phyloP scores from a whole-genome alignment of 2,797 vertebrate species.

The Enteromius unitaeniatus region DNA sequence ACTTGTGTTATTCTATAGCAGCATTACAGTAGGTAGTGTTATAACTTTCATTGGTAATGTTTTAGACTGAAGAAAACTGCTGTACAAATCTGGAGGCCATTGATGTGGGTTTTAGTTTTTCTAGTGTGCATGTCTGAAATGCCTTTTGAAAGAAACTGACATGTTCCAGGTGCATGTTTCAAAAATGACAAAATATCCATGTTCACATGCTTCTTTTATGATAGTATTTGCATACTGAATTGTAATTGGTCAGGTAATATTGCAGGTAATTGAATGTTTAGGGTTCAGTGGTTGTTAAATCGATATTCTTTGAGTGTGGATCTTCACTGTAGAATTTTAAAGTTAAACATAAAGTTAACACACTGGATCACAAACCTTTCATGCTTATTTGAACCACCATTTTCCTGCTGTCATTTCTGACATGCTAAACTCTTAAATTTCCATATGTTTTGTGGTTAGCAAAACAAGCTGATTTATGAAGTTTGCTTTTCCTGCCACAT shows the following conservation, averaged over 20 bases:
- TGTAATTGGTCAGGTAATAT: neutral
- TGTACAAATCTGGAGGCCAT: slow-evolving; percentile 22
- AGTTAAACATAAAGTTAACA: neutral
- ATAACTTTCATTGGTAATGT: neutral
- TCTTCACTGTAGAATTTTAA: neutral
- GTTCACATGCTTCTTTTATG: neutral
- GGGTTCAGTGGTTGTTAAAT: neutral
- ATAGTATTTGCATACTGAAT: neutral
- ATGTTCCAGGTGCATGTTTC: slow-evolving; percentile 9
- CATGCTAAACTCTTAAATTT: slow-evolving; percentile 1
- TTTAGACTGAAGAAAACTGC: neutral
- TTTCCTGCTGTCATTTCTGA: slow-evolving; percentile 15
- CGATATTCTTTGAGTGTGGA: neutral
- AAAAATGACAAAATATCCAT: slow-evolving; percentile 6
- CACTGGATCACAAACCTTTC: neutral
- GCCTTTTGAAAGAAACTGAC: neutral
- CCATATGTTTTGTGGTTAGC: neutral
- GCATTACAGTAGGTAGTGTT: neutral
- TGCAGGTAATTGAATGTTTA: neutral
- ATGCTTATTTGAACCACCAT: neutral
- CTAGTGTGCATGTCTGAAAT: slow-evolving; percentile 11
- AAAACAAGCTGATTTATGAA: slow-evolving; percentile 41
- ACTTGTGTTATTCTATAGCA: neutral
- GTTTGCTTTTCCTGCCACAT: slow-evolving; percentile 52
- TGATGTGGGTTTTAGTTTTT: slow-evolving; percentile 24